Percentiles rank a stretch among this genome's conserved stretches.
These are phyloP conservation scores for Coptotermes formosanus DNA, from an alignment of 1,140 invertebrate genomes.

Conservation along the genomic window DNA sequence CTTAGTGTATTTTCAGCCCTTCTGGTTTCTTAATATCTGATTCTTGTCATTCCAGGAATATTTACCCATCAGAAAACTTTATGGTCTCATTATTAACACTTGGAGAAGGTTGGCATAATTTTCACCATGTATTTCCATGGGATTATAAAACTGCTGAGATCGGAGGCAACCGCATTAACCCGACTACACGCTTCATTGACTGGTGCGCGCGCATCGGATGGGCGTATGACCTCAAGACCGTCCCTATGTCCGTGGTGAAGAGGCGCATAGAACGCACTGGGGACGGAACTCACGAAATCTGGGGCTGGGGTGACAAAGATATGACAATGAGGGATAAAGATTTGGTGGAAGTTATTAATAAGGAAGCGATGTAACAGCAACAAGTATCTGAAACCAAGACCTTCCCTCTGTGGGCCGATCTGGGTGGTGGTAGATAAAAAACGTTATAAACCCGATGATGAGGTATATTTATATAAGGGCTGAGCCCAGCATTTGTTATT, in stretches of 20 bases:
- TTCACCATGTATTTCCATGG: slow-evolving; percentile 89
- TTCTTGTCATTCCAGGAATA: slow-evolving; percentile 56
- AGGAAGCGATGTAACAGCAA: too few species aligned
- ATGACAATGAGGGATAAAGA: neutral
- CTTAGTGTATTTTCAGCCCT: too few species aligned
- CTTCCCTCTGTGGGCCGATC: too few species aligned
- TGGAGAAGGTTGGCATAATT: slow-evolving; percentile 90
- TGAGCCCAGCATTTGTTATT: too few species aligned
- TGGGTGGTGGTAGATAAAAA: too few species aligned
- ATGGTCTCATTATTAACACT: slow-evolving; percentile 68
- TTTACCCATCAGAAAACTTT: slow-evolving; percentile 69
- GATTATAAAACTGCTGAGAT: slow-evolving; percentile 86
- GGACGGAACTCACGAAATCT: slow-evolving; percentile 37
- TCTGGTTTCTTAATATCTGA: too few species aligned
- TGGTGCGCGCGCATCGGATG: slow-evolving; percentile 69
- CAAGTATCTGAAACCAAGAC: too few species aligned
- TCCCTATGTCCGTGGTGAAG: slow-evolving; percentile 42
- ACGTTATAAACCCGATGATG: too few species aligned
- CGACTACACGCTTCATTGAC: slow-evolving; percentile 71
- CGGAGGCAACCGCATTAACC: slow-evolving; percentile 61
- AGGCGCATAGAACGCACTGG: slow-evolving; percentile 40
- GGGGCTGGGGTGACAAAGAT: slow-evolving; percentile 33
- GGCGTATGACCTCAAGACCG: slow-evolving; percentile 64
- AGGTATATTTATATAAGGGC: too few species aligned
- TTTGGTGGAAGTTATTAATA: neutral